Conservation (phyloP, 2,888 invertebrate genomes). For the Epinotia nisella region DNA sequence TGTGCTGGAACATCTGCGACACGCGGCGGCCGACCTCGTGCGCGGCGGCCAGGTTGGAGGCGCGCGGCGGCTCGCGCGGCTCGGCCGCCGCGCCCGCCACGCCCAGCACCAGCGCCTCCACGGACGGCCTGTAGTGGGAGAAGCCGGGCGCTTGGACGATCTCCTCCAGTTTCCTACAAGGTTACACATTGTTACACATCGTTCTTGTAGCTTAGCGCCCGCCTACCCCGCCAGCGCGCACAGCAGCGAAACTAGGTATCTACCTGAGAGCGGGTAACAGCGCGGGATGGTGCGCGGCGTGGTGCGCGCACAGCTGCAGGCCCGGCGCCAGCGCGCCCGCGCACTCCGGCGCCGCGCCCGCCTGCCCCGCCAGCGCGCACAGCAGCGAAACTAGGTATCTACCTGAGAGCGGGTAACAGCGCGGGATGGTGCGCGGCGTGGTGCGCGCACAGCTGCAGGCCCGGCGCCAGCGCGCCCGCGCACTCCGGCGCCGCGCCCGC, state of each 20-base stretch:
- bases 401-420: too few relatives aligned
- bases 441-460: too few relatives aligned
- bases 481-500: too few relatives aligned
- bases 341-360: slow-evolving; percentile 56
- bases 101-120: slow-evolving; percentile 74
- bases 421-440: too few relatives aligned
- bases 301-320: slow-evolving; percentile 75
- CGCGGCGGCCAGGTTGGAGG: slow-evolving; percentile 68
- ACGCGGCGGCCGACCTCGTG: slow-evolving; percentile 78
- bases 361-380: slow-evolving; percentile 63
- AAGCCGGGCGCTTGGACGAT: slow-evolving; percentile 66
- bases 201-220: too few relatives aligned
- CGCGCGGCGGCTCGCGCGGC: slow-evolving; percentile 52
- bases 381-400: too few relatives aligned
- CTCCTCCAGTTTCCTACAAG: slow-evolving; percentile 75
- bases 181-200: too few relatives aligned
- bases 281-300: slow-evolving; percentile 68
- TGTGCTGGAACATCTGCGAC: slow-evolving; percentile 80
- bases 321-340: slow-evolving; percentile 71
- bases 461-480: too few relatives aligned
- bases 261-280: slow-evolving; percentile 74
- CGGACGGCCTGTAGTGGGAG: slow-evolving; percentile 70
- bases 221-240: too few relatives aligned
- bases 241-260: too few relatives aligned
- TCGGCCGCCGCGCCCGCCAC: slow-evolving; percentile 52